Conservation (phyloP, 92 coral and sea anemone species). For the Porites lobata region DNA sequence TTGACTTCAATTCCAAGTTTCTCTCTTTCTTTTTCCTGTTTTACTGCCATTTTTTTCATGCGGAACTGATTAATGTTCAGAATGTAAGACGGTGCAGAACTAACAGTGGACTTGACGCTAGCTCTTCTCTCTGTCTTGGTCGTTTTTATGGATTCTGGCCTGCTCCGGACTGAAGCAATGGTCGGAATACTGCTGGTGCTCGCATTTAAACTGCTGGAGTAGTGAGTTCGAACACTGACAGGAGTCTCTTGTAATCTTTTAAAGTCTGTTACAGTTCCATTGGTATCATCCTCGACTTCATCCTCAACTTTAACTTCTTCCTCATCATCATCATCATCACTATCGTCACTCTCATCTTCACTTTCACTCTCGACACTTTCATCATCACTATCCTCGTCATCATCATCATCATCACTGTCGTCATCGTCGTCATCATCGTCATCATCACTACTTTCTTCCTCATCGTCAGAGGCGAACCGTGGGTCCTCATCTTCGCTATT, state of each 20-base stretch:
- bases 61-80: conserved; percentile 47
- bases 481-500: background rate
- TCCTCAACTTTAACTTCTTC: conserved; percentile 57
- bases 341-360: conserved; percentile 41
- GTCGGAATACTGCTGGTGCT: conserved; percentile 66
- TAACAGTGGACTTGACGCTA: conserved; percentile 37
- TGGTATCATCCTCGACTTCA: conserved; percentile 37
- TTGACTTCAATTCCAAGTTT: conserved; percentile 16
- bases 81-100: conserved; percentile 59
- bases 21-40: conserved; percentile 36
- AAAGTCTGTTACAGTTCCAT: background rate
- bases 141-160: conserved; percentile 20
- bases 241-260: conserved; percentile 27
- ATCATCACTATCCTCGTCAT: background rate
- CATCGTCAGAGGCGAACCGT: background rate
- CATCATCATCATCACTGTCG: background rate
- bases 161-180: conserved; percentile 33
- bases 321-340: conserved; percentile 38
- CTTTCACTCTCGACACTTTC: conserved; percentile 1
- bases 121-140: conserved; percentile 14
- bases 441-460: background rate
- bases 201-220: conserved; percentile 54
- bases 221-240: conserved; percentile 22
- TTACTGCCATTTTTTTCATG: conserved; percentile 50
- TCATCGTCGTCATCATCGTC: conserved; percentile 36